These are phyloP conservation scores for Nerophis ophidion DNA, from an alignment of 2,113 vertebrate species.

Conservation along the genomic window DNA sequence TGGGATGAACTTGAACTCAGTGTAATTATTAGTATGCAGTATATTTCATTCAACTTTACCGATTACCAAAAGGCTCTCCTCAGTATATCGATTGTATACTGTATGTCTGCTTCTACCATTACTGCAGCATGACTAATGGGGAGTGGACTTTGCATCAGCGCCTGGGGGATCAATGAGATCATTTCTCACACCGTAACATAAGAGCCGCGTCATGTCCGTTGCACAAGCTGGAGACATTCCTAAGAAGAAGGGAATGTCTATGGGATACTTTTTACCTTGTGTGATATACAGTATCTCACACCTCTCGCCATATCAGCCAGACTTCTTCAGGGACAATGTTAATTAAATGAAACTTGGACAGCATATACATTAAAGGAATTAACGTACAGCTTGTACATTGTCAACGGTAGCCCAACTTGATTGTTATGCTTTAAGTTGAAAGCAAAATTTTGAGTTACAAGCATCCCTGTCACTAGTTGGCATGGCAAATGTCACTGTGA, in stretches of 20 bases:
- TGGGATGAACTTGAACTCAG: no score
- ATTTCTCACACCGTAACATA: slow-evolving; percentile 14
- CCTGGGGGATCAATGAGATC: slow-evolving; percentile 29
- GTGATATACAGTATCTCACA: not conserved
- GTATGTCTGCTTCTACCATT: slow-evolving; percentile 11
- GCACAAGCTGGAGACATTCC: not conserved
- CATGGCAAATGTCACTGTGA: no score
- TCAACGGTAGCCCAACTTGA: no score
- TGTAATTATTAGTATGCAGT: no score
- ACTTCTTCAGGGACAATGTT: no score
- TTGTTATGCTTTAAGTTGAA: no score
- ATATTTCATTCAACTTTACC: not conserved
- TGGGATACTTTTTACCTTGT: not conserved
- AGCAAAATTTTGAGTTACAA: no score
- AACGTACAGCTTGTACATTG: no score
- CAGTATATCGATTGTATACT: not conserved
- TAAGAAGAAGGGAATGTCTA: not conserved
- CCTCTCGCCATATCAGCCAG: no score
- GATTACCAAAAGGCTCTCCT: not conserved
- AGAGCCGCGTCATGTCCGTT: slow-evolving; percentile 7
- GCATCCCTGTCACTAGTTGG: no score
- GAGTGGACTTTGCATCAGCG: slow-evolving; percentile 2
- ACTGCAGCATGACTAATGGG: slow-evolving; percentile 16
- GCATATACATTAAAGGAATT: no score
- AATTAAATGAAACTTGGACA: no score